These are phyloP conservation scores for Epizoanthus rinbou DNA, from an alignment of 92 coral and sea anemone genomes.

Conservation along the genomic window DNA sequence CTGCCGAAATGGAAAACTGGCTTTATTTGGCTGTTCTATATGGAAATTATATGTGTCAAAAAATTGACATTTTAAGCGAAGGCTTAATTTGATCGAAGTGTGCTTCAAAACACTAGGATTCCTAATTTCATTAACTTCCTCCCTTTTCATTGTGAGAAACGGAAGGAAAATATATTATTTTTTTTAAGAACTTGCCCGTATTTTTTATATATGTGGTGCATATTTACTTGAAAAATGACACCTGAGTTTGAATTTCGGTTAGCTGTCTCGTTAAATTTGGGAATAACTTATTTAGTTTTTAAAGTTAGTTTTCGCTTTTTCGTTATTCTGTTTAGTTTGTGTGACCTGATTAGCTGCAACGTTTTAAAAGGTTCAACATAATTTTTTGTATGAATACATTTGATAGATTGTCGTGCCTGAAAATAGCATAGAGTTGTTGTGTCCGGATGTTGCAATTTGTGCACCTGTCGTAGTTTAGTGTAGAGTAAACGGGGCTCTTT, in stretches of 20 bases:
- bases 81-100: neutral
- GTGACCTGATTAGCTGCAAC: neutral
- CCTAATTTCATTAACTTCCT: too few species aligned
- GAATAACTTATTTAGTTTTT: neutral
- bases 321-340: too few species aligned
- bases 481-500: neutral
- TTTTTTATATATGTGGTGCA: too few species aligned
- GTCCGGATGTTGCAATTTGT: neutral
- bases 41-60: neutral
- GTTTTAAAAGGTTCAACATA: neutral
- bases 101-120: too few species aligned
- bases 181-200: too few species aligned
- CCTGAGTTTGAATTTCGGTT: neutral
- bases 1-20: neutral
- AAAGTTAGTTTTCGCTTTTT: too few species aligned
- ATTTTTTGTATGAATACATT: neutral
- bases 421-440: neutral
- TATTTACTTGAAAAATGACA: neutral
- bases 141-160: too few species aligned
- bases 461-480: conserved; percentile 7
- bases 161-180: too few species aligned
- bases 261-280: neutral
- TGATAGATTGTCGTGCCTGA: neutral
- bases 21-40: neutral
- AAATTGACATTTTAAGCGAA: neutral